Evolutionary conservation across 92 coral and sea anemone species (phyloP), one percentile per base, ranked within the genome.

Genomic region (Umimayanthus kanabou): DNA sequence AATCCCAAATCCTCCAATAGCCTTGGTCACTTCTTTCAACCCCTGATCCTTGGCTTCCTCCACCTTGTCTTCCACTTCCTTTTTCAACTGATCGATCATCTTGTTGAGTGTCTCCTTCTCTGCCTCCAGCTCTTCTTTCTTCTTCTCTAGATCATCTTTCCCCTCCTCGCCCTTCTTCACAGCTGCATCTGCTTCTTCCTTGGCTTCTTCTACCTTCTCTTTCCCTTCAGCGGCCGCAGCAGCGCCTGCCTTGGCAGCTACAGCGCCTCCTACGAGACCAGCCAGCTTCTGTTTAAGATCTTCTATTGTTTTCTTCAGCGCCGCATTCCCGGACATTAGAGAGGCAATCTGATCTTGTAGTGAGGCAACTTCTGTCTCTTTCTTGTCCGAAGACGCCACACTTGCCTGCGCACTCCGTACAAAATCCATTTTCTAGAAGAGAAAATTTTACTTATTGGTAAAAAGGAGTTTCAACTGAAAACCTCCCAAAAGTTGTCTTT

Each of bases 131-230:
- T 55, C 71, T 2, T 58, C 29, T 58, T 0, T 33, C 20, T 29
- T 80, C n/a, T 80, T 58, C 53, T 57, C 40, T 28, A 53, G 30
- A 26, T 80, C 33, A 7, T 42, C 71, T 39, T 58, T 73, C 3
- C 45, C 85, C 9, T 80, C 26, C 30, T 80, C 84, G 9, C 69
- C 65, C 65, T 79, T 55, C 66, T 80, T 30, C 28, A 73, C 23
- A 2, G 85, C 45, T 9, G 20, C 49, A 5, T 80, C 85, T 20
- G 30, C n/a, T 15, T 80, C 72, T 29, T 28, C 42, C n/a, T 42
- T 28, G 7, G 82, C 42, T 16, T 80, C 84, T 5, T 53, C 69
- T 0, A 3, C 84, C 11, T 28, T 42, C 47, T 80, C 69, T 33
- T 33, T 33, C 37, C 37, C 37, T 33, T 33, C 37, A 0, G 0